phyloP scores from a whole-genome alignment of 1,140 invertebrate species.

The Thaumetopoea pityocampa region DNA sequence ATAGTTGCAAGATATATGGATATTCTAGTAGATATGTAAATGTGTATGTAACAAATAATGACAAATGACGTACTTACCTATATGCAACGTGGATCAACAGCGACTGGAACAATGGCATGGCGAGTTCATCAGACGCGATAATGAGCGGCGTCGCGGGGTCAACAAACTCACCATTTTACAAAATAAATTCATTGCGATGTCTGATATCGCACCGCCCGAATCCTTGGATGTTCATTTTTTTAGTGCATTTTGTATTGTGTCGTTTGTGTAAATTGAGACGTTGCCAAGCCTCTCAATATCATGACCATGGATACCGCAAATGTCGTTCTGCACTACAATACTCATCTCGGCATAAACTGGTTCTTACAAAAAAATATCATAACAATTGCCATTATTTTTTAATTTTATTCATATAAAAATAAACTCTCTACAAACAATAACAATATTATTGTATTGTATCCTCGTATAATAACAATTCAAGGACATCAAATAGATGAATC shows the following conservation, averaged over 20 bases:
- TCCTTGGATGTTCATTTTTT: conserved; percentile 22
- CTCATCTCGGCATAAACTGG: background rate
- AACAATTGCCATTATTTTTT: too few species aligned
- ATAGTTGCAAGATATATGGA: too few species aligned
- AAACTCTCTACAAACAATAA: too few species aligned
- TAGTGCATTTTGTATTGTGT: conserved; percentile 17
- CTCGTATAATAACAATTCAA: too few species aligned
- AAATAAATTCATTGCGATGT: conserved; percentile 54
- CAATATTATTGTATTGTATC: too few species aligned
- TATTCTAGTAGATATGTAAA: too few species aligned
- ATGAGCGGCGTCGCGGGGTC: conserved; percentile 68
- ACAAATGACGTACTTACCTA: conserved; percentile 27
- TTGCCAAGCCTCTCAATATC: conserved; percentile 16
- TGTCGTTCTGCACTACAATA: background rate
- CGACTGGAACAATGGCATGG: conserved; percentile 56
- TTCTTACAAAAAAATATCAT: too few species aligned
- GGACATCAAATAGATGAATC: too few species aligned
- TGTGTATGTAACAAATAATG: conserved; percentile 2
- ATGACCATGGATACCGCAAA: background rate
- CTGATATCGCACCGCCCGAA: conserved; percentile 46
- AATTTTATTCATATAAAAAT: too few species aligned
- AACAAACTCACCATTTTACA: conserved; percentile 67
- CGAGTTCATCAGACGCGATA: conserved; percentile 69
- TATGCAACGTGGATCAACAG: conserved; percentile 40
- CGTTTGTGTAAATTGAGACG: conserved; percentile 9